A percentile compares a stretch with the other conserved stretches of the same genome.
Evolutionary conservation across 2,113 vertebrate species (phyloP).

Genomic region (Apaloderma vittatum): DNA sequence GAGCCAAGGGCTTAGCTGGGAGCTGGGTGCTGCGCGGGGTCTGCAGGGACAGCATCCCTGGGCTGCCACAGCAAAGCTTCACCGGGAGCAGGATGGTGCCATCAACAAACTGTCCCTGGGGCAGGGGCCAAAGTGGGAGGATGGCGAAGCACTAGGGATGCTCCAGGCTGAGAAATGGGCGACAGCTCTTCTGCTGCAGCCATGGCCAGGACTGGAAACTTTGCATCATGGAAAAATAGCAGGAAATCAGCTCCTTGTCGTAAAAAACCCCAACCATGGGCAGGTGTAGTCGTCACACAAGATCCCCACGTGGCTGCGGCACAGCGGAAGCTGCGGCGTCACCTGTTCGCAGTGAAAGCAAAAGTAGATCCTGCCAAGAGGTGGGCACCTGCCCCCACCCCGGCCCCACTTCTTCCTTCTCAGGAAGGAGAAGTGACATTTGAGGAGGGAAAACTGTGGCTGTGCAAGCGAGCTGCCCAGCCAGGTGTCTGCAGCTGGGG

Average conservation of each 20-base stretch:
- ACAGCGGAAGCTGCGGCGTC: background rate
- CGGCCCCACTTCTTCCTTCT: rapidly evolving
- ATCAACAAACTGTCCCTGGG: rapidly evolving
- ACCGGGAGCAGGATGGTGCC: background rate
- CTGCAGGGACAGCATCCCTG: rapidly evolving
- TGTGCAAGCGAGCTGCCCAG: background rate
- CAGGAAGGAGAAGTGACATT: background rate
- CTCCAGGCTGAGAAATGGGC: background rate
- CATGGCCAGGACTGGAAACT: background rate
- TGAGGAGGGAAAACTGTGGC: background rate
- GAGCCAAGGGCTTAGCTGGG: constrained; percentile 58
- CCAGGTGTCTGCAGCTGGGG: background rate
- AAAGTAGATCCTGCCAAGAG: rapidly evolving
- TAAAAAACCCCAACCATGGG: rapidly evolving
- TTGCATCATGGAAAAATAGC: background rate
- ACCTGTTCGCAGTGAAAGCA: background rate
- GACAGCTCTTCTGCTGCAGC: background rate
- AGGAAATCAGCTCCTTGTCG: background rate
- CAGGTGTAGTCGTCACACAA: background rate
- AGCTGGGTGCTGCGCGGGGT: background rate
- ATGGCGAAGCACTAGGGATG: background rate
- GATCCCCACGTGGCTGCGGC: background rate
- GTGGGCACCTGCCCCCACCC: background rate
- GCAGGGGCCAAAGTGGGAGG: background rate
- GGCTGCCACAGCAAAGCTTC: background rate